These are phyloP conservation scores for Azemiops feae DNA, from an alignment of 2,113 vertebrate species.

Conservation along the genomic window DNA sequence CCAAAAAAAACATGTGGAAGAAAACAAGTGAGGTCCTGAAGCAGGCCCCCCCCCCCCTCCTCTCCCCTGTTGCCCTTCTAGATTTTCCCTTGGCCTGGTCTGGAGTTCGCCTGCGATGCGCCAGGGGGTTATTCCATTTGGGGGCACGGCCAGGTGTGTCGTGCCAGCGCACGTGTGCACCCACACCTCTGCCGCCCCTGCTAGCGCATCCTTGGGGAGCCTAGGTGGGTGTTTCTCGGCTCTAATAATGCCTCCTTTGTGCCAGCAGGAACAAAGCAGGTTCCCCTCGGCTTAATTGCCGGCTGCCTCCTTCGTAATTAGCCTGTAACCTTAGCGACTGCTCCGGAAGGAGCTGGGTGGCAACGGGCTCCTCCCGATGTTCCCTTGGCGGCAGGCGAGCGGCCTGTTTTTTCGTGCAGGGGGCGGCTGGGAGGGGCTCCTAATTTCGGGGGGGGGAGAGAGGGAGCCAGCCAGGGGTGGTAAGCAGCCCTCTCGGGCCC, in stretches of 20 bases:
- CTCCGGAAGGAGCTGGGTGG: neutral
- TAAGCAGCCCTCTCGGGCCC: no score
- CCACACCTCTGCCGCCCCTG: neutral
- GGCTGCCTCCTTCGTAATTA: neutral
- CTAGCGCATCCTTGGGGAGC: neutral
- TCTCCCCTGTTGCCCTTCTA: no score
- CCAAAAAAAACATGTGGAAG: no score
- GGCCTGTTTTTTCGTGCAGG: no score
- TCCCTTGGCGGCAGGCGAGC: no score
- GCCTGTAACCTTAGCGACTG: slow-evolving; percentile 35
- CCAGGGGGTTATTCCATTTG: no score
- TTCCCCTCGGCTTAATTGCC: slow-evolving; percentile 4
- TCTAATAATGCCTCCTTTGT: neutral
- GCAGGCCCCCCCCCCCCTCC: no score
- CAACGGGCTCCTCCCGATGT: neutral
- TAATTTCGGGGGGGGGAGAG: neutral
- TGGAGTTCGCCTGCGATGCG: no score
- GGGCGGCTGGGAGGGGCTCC: neutral
- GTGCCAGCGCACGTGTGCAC: neutral
- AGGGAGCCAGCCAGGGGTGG: neutral
- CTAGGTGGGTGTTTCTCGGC: neutral
- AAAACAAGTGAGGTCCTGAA: no score
- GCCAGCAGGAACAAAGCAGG: neutral
- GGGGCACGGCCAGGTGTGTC: neutral
- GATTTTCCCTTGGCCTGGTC: no score